phyloP scores from a whole-genome alignment of 2,113 vertebrate species.

The Haliaeetus leucogaster region DNA sequence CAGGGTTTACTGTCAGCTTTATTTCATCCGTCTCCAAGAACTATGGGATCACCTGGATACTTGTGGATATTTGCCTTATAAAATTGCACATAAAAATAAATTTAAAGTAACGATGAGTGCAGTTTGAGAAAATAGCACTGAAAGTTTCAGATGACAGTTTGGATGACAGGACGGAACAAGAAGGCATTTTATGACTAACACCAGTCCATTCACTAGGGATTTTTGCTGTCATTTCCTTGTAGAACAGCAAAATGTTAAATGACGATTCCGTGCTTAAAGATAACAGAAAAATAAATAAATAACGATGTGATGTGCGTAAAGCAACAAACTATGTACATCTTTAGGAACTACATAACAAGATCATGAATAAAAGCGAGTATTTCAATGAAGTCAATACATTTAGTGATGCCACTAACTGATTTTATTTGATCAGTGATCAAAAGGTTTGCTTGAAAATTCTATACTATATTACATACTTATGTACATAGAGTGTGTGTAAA shows the following conservation, averaged over 20 bases:
- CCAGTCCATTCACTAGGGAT: neutral
- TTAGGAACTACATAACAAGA: neutral
- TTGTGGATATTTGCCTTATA: constrained; percentile 13
- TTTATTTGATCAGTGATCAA: neutral
- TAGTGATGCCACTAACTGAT: neutral
- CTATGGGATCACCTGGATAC: constrained; percentile 24
- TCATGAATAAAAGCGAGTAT: neutral
- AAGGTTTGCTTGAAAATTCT: neutral
- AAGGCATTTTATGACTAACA: neutral
- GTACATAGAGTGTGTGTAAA: neutral
- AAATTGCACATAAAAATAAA: constrained; percentile 3
- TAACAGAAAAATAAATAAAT: neutral
- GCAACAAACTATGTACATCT: neutral
- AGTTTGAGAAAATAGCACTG: neutral
- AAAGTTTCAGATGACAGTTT: neutral
- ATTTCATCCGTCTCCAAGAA: constrained; percentile 13
- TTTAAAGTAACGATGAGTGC: neutral
- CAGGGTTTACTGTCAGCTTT: constrained; percentile 23
- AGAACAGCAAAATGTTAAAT: neutral
- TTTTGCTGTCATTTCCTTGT: neutral
- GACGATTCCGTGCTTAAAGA: neutral
- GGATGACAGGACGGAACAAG: neutral
- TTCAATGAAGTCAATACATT: neutral
- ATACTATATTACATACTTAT: neutral
- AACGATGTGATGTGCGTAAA: neutral